Conservation (phyloP, 2,888 invertebrate species). For the Ernsta delagoae region DNA sequence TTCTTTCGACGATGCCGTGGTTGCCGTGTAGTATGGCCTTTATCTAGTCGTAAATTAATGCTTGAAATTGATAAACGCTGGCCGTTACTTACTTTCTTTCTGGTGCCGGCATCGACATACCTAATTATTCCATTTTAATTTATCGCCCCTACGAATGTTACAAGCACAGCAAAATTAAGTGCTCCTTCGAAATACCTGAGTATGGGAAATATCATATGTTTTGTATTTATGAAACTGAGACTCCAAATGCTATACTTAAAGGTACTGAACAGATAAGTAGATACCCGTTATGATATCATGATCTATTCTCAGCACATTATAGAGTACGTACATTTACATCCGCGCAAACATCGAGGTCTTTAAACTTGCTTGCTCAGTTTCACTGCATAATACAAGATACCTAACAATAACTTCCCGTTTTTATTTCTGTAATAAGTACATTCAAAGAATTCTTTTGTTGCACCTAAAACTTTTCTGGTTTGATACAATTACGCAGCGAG, state of each 20-base stretch:
- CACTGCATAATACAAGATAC: slow-evolving; percentile 58
- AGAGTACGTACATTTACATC: slow-evolving; percentile 59
- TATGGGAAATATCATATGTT: slow-evolving; percentile 9
- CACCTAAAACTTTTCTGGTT: slow-evolving; percentile 44
- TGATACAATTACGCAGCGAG: slow-evolving; percentile 73
- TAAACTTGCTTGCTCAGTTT: slow-evolving; percentile 53
- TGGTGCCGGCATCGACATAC: slow-evolving; percentile 44
- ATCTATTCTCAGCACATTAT: slow-evolving; percentile 71
- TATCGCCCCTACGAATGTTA: slow-evolving; percentile 38
- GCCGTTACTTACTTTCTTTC: slow-evolving; percentile 45
- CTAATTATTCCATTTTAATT: slow-evolving; percentile 45
- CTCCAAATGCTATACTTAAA: slow-evolving; percentile 53
- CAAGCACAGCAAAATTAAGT: slow-evolving; percentile 24
- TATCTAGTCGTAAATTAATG: slow-evolving; percentile 81
- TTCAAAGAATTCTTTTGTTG: slow-evolving; percentile 47
- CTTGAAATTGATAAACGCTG: slow-evolving; percentile 72
- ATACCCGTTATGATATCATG: slow-evolving; percentile 74
- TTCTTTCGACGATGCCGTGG: slow-evolving; percentile 79
- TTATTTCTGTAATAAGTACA: slow-evolving; percentile 53
- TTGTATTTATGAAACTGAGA: slow-evolving; percentile 39
- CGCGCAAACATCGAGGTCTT: slow-evolving; percentile 65
- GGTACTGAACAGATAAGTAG: slow-evolving; percentile 51
- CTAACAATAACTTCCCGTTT: slow-evolving; percentile 42
- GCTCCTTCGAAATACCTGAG: slow-evolving; percentile 3
- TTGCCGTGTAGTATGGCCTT: slow-evolving; percentile 71